A percentile compares a stretch with the other conserved stretches of the same genome.
These are phyloP conservation scores for Phalacrocorax aristotelis DNA, from an alignment of 2,113 vertebrate species.

Conservation along the genomic window DNA sequence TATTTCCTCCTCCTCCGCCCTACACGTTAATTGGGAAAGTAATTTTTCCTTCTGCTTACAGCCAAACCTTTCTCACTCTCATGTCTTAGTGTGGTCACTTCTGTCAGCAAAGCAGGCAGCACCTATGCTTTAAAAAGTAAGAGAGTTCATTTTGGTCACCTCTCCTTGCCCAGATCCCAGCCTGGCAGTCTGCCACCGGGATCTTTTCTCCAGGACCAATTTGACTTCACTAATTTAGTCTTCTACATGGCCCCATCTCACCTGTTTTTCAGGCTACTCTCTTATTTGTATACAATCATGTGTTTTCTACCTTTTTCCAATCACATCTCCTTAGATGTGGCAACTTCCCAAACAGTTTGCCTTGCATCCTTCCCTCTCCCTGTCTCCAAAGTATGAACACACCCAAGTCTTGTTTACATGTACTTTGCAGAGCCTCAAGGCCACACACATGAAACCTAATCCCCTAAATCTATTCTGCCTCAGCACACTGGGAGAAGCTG, in stretches of 20 bases:
- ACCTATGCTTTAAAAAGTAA: not conserved
- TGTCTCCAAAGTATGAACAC: not conserved
- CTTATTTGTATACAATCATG: not conserved
- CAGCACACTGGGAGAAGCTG: not conserved
- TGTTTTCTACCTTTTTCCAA: conserved; percentile 21
- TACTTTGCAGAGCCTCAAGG: conserved; percentile 3
- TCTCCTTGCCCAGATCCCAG: not conserved
- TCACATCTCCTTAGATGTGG: not conserved
- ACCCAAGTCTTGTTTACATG: not conserved
- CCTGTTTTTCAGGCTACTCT: conserved; percentile 1
- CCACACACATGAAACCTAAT: conserved; percentile 44
- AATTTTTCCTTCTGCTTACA: not conserved
- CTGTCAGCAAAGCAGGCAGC: not conserved
- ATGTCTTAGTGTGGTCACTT: not conserved
- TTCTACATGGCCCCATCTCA: not conserved
- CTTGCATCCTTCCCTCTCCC: not conserved
- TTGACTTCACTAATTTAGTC: not conserved
- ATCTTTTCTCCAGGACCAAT: not conserved
- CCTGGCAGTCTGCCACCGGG: not conserved
- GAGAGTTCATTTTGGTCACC: not conserved
- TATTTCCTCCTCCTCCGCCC: not conserved
- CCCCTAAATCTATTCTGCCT: conserved; percentile 38
- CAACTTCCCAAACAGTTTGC: not conserved
- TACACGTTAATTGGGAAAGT: not conserved
- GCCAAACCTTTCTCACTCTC: not conserved